Evolutionary conservation across 2,888 invertebrate species (phyloP), one percentile per base, ranked within the genome.

Genomic region (Emmelina monodactyla): DNA sequence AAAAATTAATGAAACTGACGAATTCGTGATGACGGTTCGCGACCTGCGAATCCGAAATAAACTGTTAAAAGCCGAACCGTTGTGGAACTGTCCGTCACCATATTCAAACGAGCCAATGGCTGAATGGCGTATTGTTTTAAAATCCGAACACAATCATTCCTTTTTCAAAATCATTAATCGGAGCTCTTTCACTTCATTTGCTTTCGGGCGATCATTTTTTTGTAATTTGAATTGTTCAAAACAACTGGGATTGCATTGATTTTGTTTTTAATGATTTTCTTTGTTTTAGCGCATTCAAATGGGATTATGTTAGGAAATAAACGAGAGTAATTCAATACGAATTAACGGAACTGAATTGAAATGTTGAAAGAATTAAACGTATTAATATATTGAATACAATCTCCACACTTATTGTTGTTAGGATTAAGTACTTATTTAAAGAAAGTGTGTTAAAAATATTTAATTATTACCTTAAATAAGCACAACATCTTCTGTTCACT

Each of bases 121-220:
- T 69, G 72, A 73, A 76, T 69, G 62, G 58, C 44, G 64, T 61
- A 75, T 78, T 76, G 78, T 78, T 78, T 76, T 75, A 72, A 66
- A 67, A 61, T 64, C 55, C 62, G 58, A 64, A 67, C 67, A 65
- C 58, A 56, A 52, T 57, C 55, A 55, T 65, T 59, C 51, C 51
- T 65, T 64, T 64, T 62, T 55, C 46, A 49, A 55, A 69, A 67
- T 70, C 69, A 64, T 70, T 72, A 70, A 75, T 76, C 68, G n/a
- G 72, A 61, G 59, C 56, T 70, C 64, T 73, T 72, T 71, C 76
- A 70, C 72, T 72, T 72, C 73, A 75, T 76, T 72, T 67, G 68
- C 46, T 47, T 65, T 58, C 55, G 42, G 40, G 37, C 41, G 56
- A 63, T 63, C 50, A 53, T 52, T 55, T 52, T 51, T 42, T 37